A percentile compares a stretch with the other conserved stretches of the same genome.
Conservation (phyloP, 2,888 invertebrate species). For the Melitaea athalia region DNA sequence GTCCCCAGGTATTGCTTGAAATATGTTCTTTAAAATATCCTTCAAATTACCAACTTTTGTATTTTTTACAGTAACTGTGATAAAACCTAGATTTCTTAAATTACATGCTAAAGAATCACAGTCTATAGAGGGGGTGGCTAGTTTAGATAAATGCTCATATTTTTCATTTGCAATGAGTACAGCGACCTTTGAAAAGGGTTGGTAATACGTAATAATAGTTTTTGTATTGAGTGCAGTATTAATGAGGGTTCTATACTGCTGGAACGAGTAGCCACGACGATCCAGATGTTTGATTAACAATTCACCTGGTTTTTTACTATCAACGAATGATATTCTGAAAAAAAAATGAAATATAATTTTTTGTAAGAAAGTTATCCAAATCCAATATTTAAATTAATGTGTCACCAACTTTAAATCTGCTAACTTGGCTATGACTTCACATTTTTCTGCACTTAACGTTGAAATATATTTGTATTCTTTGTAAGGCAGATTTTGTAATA, state of each 20-base stretch:
- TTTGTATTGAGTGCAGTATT: slow-evolving; percentile 48
- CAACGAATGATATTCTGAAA: slow-evolving; percentile 56
- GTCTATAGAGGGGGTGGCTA: slow-evolving; percentile 71
- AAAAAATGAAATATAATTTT: slow-evolving; percentile 4
- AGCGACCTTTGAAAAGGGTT: slow-evolving; percentile 68
- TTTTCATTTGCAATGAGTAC: slow-evolving; percentile 72
- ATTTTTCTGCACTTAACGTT: slow-evolving; percentile 56
- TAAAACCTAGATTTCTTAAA: slow-evolving; percentile 65
- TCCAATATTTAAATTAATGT: background rate
- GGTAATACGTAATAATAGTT: slow-evolving; percentile 60
- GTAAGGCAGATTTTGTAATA: slow-evolving; percentile 63
- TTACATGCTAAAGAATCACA: slow-evolving; percentile 64
- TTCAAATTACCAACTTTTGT: slow-evolving; percentile 55
- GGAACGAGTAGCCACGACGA: slow-evolving; percentile 55
- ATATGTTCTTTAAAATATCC: slow-evolving; percentile 51
- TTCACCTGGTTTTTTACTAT: slow-evolving; percentile 62
- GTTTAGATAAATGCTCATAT: slow-evolving; percentile 63
- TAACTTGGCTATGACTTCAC: slow-evolving; percentile 64
- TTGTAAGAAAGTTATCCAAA: background rate
- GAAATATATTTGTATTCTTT: slow-evolving; percentile 62
- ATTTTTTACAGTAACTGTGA: slow-evolving; percentile 63
- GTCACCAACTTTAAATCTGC: slow-evolving; percentile 63
- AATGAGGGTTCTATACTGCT: slow-evolving; percentile 54
- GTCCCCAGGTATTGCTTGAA: slow-evolving; percentile 60
- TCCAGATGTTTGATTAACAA: slow-evolving; percentile 63